phyloP scores from a whole-genome alignment of 1,140 invertebrate species.

The Elysia chlorotica region DNA sequence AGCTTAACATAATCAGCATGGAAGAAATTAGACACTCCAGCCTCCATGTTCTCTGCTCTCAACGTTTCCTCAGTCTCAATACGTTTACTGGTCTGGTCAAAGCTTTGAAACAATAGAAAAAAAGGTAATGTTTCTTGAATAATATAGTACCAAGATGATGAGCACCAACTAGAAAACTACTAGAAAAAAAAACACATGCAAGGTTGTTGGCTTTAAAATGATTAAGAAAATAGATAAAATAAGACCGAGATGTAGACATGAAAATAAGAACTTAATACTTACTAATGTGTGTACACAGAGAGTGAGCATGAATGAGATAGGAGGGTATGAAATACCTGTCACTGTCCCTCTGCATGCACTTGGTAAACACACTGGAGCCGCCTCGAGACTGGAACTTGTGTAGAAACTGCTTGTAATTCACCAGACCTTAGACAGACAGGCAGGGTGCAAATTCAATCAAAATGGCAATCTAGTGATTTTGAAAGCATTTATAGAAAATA shows the following conservation, averaged over 20 bases:
- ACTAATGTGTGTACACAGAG: not conserved
- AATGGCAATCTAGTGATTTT: too few species aligned
- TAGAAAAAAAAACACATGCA: too few species aligned
- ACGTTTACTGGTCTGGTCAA: not conserved
- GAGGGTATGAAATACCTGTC: too few species aligned
- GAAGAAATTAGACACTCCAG: slow-evolving; percentile 4
- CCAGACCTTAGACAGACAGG: too few species aligned
- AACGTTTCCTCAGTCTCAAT: slow-evolving; percentile 14
- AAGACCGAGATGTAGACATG: too few species aligned
- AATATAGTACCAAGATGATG: too few species aligned
- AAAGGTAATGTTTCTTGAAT: not conserved
- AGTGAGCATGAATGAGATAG: not conserved
- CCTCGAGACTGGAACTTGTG: slow-evolving; percentile 4
- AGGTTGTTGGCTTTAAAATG: too few species aligned
- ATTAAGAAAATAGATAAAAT: too few species aligned
- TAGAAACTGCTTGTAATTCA: slow-evolving; percentile 22
- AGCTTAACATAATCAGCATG: slow-evolving; percentile 15
- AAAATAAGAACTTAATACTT: too few species aligned
- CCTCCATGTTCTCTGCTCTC: slow-evolving; percentile 2
- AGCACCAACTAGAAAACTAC: too few species aligned
- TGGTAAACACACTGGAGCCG: not conserved
- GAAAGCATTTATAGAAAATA: too few species aligned
- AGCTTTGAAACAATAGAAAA: not conserved
- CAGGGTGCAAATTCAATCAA: not conserved
- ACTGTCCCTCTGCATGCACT: not conserved